phyloP scores from a whole-genome alignment of 2,797 vertebrate species.

The Neomorphus geoffroyi region DNA sequence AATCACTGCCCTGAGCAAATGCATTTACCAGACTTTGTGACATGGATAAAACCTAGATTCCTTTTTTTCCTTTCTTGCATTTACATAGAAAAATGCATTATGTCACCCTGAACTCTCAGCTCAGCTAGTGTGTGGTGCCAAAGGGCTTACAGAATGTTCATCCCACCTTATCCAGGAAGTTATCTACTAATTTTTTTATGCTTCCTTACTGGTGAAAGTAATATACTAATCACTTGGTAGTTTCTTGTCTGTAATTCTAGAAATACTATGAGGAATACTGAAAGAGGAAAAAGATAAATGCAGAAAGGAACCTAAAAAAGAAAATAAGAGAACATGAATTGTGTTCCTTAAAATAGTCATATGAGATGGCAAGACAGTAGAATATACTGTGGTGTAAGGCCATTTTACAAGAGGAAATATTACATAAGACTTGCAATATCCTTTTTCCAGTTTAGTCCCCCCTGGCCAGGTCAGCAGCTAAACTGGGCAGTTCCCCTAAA shows the following conservation, averaged over 20 bases:
- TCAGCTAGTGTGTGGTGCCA: not conserved
- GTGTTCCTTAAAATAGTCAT: not conserved
- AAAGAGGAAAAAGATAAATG: not conserved
- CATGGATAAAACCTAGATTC: conserved; percentile 35
- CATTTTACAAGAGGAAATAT: not conserved
- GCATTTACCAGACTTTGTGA: conserved; percentile 48
- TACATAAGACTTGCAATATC: not conserved
- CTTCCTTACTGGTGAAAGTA: not conserved
- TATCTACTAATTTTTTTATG: not conserved
- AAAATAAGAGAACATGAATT: not conserved
- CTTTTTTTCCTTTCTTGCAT: not conserved
- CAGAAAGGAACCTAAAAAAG: not conserved
- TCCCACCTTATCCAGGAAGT: conserved; percentile 21
- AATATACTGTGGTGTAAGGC: not conserved
- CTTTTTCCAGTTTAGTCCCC: too few relatives aligned
- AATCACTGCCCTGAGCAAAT: conserved; percentile 45
- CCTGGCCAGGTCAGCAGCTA: too few relatives aligned
- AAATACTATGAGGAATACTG: not conserved
- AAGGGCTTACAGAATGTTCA: not conserved
- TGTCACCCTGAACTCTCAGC: conserved; percentile 35
- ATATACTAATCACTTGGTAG: not conserved
- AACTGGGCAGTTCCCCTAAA: too few relatives aligned
- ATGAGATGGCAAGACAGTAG: not conserved
- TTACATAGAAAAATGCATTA: conserved; percentile 64
- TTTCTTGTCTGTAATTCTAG: not conserved